Conservation (phyloP, 2,113 vertebrate genomes). For the Porphyrio hochstetteri region DNA sequence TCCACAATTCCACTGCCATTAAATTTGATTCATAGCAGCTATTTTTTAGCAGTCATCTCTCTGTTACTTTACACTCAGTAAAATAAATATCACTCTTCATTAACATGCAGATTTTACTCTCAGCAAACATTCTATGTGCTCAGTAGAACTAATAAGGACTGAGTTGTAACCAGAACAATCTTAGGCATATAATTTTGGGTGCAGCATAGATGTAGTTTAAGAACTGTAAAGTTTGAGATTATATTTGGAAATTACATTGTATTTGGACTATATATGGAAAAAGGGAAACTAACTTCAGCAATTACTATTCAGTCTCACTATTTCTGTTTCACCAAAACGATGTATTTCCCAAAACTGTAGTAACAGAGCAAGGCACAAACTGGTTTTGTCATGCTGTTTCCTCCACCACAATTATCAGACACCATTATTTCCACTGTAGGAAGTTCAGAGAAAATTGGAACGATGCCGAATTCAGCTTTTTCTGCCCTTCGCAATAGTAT, state of each 20-base stretch:
- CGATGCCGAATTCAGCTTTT: background rate
- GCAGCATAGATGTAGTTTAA: background rate
- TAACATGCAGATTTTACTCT: background rate
- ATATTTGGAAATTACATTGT: background rate
- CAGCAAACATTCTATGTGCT: background rate
- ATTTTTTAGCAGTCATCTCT: background rate
- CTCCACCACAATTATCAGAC: background rate
- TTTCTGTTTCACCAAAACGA: background rate
- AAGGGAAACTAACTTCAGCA: background rate
- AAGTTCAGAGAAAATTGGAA: background rate
- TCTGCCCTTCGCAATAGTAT: background rate
- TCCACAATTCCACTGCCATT: background rate
- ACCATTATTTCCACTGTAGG: background rate
- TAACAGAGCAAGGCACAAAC: background rate
- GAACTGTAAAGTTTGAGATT: background rate
- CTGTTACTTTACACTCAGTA: background rate
- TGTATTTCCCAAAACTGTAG: background rate
- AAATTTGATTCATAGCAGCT: background rate
- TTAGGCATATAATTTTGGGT: background rate
- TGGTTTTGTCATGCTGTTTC: background rate
- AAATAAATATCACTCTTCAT: background rate
- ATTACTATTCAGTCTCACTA: background rate
- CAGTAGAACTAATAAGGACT: background rate
- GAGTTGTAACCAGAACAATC: background rate
- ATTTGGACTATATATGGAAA: too few species aligned